These are phyloP conservation scores for Chiloscyllium plagiosum DNA, from an alignment of 2,113 vertebrate species.

Conservation along the genomic window DNA sequence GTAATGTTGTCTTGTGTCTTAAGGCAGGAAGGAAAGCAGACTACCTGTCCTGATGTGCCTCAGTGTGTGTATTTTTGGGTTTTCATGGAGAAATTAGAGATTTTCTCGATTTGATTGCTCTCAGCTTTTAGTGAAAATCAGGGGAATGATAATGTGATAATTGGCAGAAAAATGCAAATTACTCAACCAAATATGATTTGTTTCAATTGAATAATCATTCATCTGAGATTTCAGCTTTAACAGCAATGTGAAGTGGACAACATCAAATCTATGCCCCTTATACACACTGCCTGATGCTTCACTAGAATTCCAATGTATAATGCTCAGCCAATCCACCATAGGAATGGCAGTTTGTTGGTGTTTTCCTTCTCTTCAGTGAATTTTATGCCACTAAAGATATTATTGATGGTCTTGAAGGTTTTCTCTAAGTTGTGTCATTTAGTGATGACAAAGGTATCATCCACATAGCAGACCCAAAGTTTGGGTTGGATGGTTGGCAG, in stretches of 20 bases:
- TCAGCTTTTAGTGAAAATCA: not conserved
- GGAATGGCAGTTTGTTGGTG: too few species aligned
- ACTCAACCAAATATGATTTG: not conserved
- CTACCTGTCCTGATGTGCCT: not conserved
- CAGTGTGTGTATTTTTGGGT: not conserved
- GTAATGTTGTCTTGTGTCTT: not conserved
- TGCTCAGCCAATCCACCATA: not conserved
- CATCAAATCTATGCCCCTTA: not conserved
- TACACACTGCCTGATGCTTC: not conserved
- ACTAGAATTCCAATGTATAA: not conserved
- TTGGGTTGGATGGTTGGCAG: too few species aligned
- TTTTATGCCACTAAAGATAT: too few species aligned
- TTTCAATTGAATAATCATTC: not conserved
- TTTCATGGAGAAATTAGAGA: not conserved
- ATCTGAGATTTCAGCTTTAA: not conserved
- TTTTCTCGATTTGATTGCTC: not conserved
- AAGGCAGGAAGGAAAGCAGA: not conserved
- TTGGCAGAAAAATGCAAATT: not conserved
- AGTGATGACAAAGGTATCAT: too few species aligned
- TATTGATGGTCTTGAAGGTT: too few species aligned
- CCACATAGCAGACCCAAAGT: too few species aligned
- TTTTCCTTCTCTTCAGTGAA: too few species aligned
- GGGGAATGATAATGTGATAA: not conserved
- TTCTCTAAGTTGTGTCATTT: too few species aligned
- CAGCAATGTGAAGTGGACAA: not conserved